Conservation (phyloP, 2,113 vertebrate genomes). For the Atrichornis clamosus region DNA sequence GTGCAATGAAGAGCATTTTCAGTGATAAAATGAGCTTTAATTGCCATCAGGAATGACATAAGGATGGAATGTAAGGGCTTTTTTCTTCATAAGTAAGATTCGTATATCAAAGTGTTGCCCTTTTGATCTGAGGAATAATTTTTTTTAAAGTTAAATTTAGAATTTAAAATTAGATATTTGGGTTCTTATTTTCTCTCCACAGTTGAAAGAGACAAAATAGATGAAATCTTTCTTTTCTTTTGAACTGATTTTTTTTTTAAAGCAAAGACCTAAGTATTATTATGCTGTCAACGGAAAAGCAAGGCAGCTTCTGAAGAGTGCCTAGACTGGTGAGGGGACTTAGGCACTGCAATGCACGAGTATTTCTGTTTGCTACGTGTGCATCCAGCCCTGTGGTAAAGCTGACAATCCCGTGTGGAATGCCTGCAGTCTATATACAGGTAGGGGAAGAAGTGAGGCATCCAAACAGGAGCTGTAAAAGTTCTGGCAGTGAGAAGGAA, state of each 20-base stretch:
- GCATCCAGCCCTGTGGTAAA: neutral
- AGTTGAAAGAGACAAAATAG: neutral
- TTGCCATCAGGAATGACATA: neutral
- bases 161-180: neutral
- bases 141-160: neutral
- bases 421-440: neutral
- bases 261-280: neutral
- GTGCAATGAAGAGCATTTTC: neutral
- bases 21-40: neutral
- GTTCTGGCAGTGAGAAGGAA: neutral
- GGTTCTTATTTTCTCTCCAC: fast-evolving
- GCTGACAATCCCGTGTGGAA: neutral
- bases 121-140: neutral
- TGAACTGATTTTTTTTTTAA: neutral
- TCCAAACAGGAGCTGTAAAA: neutral
- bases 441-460: neutral
- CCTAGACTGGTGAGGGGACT: neutral
- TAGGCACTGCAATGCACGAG: neutral
- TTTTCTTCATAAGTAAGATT: neutral
- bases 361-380: neutral
- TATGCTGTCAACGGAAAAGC: neutral
- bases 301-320: neutral
- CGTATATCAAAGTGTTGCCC: neutral
- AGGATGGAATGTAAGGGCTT: neutral
- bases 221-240: neutral